Evolutionary conservation across 2,888 invertebrate genomes (phyloP).

Genomic region (Antheraea yamamai): DNA sequence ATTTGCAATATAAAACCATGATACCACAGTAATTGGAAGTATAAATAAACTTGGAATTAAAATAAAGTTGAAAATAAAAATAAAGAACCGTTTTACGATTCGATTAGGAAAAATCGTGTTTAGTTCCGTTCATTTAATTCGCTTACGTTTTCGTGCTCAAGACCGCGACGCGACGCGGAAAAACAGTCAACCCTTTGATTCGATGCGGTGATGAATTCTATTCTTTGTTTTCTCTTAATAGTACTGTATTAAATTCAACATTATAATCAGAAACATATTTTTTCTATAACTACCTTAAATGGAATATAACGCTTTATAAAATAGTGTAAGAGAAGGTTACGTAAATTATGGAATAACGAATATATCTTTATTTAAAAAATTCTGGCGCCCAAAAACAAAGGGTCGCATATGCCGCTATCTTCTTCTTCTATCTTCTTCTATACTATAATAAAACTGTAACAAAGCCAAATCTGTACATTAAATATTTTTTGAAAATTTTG

Average conservation of each 20-base stretch:
- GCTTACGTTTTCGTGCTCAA: constrained; percentile 16
- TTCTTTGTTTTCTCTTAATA: neutral
- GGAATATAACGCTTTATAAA: neutral
- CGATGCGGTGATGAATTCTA: constrained; percentile 5
- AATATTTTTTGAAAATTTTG: too few species aligned
- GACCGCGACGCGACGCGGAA: constrained; percentile 8
- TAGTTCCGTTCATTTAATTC: constrained; percentile 33
- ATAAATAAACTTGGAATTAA: too few species aligned
- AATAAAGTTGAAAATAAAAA: neutral
- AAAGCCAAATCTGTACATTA: too few species aligned
- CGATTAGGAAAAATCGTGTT: constrained; percentile 27
- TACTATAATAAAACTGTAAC: too few species aligned
- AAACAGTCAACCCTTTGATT: constrained; percentile 11
- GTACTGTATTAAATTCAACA: neutral
- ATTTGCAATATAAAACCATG: neutral
- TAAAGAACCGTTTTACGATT: constrained; percentile 23
- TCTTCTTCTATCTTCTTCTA: too few species aligned
- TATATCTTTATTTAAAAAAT: neutral
- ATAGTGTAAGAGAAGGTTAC: neutral
- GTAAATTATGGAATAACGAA: neutral
- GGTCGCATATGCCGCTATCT: too few species aligned
- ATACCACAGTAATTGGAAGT: neutral
- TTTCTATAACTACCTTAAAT: neutral
- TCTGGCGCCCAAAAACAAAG: too few species aligned
- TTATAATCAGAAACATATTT: neutral